These are phyloP conservation scores for Gavia stellata DNA, from an alignment of 2,113 vertebrate species.

Conservation along the genomic window DNA sequence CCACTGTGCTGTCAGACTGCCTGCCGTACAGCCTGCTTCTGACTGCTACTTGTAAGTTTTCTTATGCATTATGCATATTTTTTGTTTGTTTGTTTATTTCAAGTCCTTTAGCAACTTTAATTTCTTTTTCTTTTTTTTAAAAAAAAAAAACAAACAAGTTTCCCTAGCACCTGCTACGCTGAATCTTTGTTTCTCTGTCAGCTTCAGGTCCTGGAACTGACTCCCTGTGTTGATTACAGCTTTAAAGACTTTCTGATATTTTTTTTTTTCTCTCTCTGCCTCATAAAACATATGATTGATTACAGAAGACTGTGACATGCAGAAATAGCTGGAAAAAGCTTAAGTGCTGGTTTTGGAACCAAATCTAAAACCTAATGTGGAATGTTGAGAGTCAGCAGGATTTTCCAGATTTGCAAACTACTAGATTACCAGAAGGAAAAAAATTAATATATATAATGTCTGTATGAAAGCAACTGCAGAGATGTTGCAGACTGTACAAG, in stretches of 20 bases:
- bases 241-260: neutral
- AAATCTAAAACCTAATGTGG: neutral
- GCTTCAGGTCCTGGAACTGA: neutral
- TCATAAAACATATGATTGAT: neutral
- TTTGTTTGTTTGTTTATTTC: neutral
- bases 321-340: neutral
- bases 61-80: neutral
- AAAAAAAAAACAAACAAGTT: neutral
- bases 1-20: neutral
- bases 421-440: neutral
- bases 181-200: neutral
- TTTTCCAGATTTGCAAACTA: neutral
- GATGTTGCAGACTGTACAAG: neutral
- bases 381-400: neutral
- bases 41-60: neutral
- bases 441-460: neutral
- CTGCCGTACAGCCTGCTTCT: neutral
- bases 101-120: neutral
- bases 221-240: neutral
- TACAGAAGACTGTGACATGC: neutral
- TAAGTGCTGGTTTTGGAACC: neutral
- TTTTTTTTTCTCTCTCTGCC: neutral
- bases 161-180: neutral
- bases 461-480: neutral
- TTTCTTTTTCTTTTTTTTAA: neutral